phyloP scores from a whole-genome alignment of 2,888 invertebrate genomes.

The Lysandra coridon region DNA sequence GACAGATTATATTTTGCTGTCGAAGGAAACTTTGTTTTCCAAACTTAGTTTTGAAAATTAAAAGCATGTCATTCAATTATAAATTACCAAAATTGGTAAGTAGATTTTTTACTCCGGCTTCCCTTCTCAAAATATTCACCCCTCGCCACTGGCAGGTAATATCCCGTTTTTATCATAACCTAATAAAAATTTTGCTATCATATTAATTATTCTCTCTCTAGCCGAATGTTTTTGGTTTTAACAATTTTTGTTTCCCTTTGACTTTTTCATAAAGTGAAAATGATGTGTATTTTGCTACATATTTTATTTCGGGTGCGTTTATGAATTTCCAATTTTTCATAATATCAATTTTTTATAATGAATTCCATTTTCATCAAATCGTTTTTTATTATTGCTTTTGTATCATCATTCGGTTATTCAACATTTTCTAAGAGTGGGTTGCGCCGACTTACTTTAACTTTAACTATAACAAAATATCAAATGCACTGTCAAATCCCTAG shows the following conservation, averaged over 20 bases:
- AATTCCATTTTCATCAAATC: neutral
- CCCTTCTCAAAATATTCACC: too few species aligned
- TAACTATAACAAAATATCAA: too few species aligned
- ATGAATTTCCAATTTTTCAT: conserved; percentile 8
- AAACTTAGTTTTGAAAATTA: too few species aligned
- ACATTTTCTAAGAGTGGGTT: neutral
- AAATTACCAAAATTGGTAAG: too few species aligned
- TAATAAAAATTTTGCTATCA: neutral
- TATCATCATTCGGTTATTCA: neutral
- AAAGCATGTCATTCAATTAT: too few species aligned
- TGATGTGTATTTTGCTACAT: neutral
- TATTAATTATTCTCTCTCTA: neutral
- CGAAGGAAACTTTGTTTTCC: too few species aligned
- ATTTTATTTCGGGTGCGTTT: neutral
- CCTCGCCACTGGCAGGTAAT: too few species aligned
- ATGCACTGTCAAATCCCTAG: too few species aligned
- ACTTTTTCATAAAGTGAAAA: neutral
- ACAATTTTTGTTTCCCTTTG: neutral
- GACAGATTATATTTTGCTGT: too few species aligned
- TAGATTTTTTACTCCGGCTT: too few species aligned
- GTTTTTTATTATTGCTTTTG: neutral
- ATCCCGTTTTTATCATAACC: neutral
- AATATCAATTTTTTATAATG: neutral
- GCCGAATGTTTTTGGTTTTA: neutral
- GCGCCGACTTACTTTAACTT: too few species aligned